Conservation (phyloP, 1,140 invertebrate species). For the Neodiprion virginianus region DNA sequence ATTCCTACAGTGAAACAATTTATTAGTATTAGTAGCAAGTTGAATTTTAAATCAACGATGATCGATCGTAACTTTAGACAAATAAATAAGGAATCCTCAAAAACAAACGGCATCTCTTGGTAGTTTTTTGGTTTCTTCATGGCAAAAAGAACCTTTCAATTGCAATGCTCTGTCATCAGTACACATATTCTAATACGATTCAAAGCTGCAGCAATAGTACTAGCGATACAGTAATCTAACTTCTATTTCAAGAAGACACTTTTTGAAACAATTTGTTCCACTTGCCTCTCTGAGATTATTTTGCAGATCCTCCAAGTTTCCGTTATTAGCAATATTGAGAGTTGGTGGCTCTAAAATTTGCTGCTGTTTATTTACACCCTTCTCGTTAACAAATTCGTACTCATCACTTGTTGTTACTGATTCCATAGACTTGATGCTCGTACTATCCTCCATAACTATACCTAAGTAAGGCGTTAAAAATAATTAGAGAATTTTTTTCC, state of each 20-base stretch:
- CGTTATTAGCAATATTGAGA: slow-evolving; percentile 77
- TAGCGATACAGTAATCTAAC: neutral
- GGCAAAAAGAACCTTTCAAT: neutral
- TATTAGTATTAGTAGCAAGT: too few relatives aligned
- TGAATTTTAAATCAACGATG: too few relatives aligned
- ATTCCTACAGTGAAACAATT: too few relatives aligned
- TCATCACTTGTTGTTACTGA: slow-evolving; percentile 84
- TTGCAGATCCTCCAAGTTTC: slow-evolving; percentile 74
- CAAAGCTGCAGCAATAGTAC: neutral
- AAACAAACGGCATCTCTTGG: too few relatives aligned
- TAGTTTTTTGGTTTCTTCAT: too few relatives aligned
- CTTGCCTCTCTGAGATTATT: slow-evolving; percentile 76
- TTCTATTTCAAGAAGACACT: neutral
- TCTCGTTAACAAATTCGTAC: slow-evolving; percentile 77
- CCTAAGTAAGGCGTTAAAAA: slow-evolving; percentile 36
- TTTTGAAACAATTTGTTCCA: neutral
- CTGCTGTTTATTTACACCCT: slow-evolving; percentile 51
- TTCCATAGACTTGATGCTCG: slow-evolving; percentile 81
- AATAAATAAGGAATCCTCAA: too few relatives aligned
- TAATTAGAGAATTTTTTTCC: neutral
- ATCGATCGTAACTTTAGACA: too few relatives aligned
- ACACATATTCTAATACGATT: neutral
- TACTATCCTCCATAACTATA: slow-evolving; percentile 78
- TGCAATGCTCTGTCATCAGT: neutral
- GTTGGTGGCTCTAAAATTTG: slow-evolving; percentile 66